phyloP scores from a whole-genome alignment of 2,888 invertebrate species.

The Tortricodes alternella region DNA sequence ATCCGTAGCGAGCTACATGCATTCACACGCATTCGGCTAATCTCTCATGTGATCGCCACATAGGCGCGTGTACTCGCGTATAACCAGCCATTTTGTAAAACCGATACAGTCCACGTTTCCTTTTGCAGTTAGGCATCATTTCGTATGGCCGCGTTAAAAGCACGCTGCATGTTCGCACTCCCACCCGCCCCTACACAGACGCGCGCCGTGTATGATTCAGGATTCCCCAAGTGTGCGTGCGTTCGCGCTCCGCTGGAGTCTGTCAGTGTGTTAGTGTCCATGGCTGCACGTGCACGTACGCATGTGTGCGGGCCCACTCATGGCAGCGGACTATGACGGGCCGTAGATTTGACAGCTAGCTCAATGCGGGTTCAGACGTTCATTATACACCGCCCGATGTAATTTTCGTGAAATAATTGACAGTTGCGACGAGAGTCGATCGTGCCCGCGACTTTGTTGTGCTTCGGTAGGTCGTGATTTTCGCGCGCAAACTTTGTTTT shows the following conservation, averaged over 20 bases:
- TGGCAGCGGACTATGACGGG: constrained; percentile 83
- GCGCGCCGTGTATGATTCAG: constrained; percentile 73
- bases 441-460: constrained; percentile 38
- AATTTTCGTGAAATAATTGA: constrained; percentile 74
- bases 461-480: constrained; percentile 35
- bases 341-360: constrained; percentile 84
- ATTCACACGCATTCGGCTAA: constrained; percentile 80
- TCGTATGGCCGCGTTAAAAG: constrained; percentile 79
- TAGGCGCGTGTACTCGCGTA: constrained; percentile 63
- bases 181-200: constrained; percentile 76
- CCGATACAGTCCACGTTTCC: constrained; percentile 67
- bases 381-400: constrained; percentile 76
- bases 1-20: constrained; percentile 71
- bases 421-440: constrained; percentile 58
- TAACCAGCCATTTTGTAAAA: constrained; percentile 76
- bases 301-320: constrained; percentile 77
- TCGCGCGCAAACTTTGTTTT: constrained; percentile 69
- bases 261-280: constrained; percentile 78
- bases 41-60: constrained; percentile 77
- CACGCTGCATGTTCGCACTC: constrained; percentile 82
- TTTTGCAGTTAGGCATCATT: constrained; percentile 77
- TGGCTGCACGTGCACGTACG: constrained; percentile 65
- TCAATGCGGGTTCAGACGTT: constrained; percentile 83
- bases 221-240: constrained; percentile 61
- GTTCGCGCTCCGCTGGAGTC: constrained; percentile 71